Percentiles rank a stretch among this genome's conserved stretches.
These are phyloP conservation scores for Cuniculus paca DNA, from an alignment of 2,797 vertebrate species.

Conservation along the genomic window DNA sequence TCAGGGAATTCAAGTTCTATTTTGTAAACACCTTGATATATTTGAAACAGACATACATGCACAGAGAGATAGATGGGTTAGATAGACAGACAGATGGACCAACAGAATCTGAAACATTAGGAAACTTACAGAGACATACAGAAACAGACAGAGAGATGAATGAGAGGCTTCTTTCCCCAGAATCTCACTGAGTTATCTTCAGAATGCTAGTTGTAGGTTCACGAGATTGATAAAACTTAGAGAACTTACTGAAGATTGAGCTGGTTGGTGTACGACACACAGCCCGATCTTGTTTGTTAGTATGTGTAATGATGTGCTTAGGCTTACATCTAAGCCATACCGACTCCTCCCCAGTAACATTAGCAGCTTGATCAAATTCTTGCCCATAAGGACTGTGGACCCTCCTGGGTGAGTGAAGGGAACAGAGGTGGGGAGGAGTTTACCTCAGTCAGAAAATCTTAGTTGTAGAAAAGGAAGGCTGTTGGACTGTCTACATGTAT, in stretches of 20 bases:
- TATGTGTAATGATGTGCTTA: not conserved
- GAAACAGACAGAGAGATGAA: not conserved
- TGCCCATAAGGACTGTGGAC: not conserved
- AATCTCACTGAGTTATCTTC: not conserved
- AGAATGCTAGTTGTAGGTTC: not conserved
- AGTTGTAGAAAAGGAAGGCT: not conserved
- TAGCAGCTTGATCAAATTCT: not conserved
- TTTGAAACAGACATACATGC: not conserved
- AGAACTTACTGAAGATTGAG: not conserved
- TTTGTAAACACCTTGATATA: slow-evolving; percentile 10
- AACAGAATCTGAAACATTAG: not conserved
- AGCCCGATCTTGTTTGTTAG: not conserved
- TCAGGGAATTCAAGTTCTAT: not conserved
- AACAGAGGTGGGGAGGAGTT: not conserved
- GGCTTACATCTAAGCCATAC: not conserved
- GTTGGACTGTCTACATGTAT: not conserved
- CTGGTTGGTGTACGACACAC: not conserved
- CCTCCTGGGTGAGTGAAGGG: not conserved
- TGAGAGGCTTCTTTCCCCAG: not conserved
- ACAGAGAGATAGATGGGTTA: not conserved
- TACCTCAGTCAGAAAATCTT: not conserved
- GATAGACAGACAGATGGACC: not conserved
- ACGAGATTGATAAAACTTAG: slow-evolving; percentile 15
- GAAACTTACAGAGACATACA: not conserved
- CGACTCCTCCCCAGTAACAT: not conserved